Evolutionary conservation across 2,888 invertebrate genomes (phyloP).

Genomic region (Aphidoletes aphidimyza): DNA sequence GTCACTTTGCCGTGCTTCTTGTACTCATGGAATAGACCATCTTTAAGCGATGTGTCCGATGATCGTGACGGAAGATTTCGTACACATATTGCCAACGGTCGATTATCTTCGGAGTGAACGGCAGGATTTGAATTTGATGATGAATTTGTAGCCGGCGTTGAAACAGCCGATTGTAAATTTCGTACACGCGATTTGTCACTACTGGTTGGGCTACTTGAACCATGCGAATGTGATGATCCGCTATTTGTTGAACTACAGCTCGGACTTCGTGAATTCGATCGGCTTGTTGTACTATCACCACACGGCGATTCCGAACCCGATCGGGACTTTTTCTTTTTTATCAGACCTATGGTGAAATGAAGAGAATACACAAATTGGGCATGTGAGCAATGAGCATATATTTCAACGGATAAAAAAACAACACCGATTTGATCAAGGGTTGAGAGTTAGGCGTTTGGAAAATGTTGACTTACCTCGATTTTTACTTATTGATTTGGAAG

Average conservation of each 20-base stretch:
- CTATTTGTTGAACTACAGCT: constrained; percentile 65
- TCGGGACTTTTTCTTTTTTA: constrained; percentile 66
- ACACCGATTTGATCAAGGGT: too few species aligned
- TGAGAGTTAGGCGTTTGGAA: too few species aligned
- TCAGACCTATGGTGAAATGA: constrained; percentile 57
- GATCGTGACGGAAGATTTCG: constrained; percentile 89
- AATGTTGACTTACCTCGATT: constrained; percentile 59
- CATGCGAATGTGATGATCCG: constrained; percentile 66
- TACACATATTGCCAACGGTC: constrained; percentile 90
- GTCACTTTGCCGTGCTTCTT: constrained; percentile 98
- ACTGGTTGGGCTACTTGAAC: constrained; percentile 65
- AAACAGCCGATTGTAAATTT: constrained; percentile 69
- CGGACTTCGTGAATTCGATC: constrained; percentile 69
- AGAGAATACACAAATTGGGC: not conserved
- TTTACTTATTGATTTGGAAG: constrained; percentile 58
- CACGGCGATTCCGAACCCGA: constrained; percentile 69
- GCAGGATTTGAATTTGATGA: constrained; percentile 63
- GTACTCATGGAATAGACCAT: constrained; percentile 98
- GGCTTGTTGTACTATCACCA: constrained; percentile 68
- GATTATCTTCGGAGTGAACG: constrained; percentile 69
- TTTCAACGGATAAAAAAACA: too few species aligned
- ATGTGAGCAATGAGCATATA: too few species aligned
- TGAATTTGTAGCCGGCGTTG: constrained; percentile 60
- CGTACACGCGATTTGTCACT: constrained; percentile 63
- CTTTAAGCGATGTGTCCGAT: constrained; percentile 93